Percentiles rank a stretch among this genome's conserved stretches.
phyloP scores from a whole-genome alignment of 2,113 vertebrate genomes.

The Rhegmatorhina hoffmannsi region DNA sequence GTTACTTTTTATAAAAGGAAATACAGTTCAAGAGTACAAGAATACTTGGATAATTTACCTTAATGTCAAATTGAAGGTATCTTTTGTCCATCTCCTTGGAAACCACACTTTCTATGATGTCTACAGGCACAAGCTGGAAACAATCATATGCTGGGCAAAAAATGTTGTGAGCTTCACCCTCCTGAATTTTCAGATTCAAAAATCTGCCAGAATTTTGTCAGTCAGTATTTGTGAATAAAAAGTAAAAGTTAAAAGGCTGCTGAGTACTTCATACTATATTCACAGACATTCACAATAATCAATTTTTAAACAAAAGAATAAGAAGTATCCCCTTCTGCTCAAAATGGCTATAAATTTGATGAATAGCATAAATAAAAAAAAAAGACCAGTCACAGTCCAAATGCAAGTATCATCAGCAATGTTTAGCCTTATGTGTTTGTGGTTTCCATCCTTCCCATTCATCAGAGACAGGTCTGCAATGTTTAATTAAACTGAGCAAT shows the following conservation, averaged over 20 bases:
- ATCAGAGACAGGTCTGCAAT: not conserved
- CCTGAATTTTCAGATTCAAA: constrained; percentile 98
- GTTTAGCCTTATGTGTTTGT: not conserved
- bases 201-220: constrained; percentile 81
- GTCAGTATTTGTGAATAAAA: constrained; percentile 57
- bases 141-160: constrained; percentile 97
- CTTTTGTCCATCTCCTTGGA: constrained; percentile 98
- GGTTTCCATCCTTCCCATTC: not conserved
- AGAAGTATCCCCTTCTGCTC: not conserved
- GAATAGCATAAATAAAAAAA: not conserved
- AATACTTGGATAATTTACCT: constrained; percentile 79
- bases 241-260: not conserved
- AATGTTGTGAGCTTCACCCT: constrained; percentile 99
- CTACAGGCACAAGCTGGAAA: constrained; percentile 97
- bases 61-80: constrained; percentile 98
- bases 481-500: constrained; percentile 11
- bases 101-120: constrained; percentile 97
- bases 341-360: not conserved
- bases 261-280: not conserved
- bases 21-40: not conserved
- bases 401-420: not conserved
- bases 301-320: not conserved
- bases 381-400: not conserved
- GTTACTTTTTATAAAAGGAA: constrained; percentile 23
- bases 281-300: not conserved